A percentile compares a stretch with the other conserved stretches of the same genome.
phyloP scores from a whole-genome alignment of 2,888 invertebrate genomes.

The Brachyptera risi region DNA sequence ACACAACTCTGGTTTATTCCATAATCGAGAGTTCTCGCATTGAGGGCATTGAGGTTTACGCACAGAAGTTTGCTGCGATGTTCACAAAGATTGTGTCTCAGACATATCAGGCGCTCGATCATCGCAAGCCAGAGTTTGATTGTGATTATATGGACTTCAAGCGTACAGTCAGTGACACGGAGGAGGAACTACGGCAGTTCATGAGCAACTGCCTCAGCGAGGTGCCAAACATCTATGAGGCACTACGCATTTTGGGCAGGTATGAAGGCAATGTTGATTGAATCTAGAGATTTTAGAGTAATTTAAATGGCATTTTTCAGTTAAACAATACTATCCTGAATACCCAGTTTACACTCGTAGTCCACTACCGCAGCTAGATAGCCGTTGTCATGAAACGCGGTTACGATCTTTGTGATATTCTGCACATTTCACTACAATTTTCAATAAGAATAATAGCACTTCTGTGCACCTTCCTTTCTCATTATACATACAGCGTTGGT shows the following conservation, averaged over 20 bases:
- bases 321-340: too few species aligned
- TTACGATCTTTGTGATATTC: too few species aligned
- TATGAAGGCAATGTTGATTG: conserved; percentile 28
- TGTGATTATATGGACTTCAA: conserved; percentile 70
- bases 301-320: not conserved
- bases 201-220: conserved; percentile 53
- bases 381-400: too few species aligned
- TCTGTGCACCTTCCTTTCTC: too few species aligned
- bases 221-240: conserved; percentile 43
- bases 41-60: conserved; percentile 73
- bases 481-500: too few species aligned
- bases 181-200: conserved; percentile 67
- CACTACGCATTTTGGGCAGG: conserved; percentile 45
- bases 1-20: conserved; percentile 67
- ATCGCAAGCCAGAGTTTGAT: conserved; percentile 69
- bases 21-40: conserved; percentile 70
- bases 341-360: too few species aligned
- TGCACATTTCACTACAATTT: too few species aligned
- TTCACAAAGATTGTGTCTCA: conserved; percentile 64
- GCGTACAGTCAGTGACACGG: conserved; percentile 62
- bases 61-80: conserved; percentile 58
- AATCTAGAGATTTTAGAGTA: not conserved
- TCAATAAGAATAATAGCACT: too few species aligned
- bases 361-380: too few species aligned
- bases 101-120: conserved; percentile 75